A percentile compares a stretch with the other conserved stretches of the same genome.
Conservation (phyloP, 1,140 invertebrate genomes). For the Pachypeltis micranthus region DNA sequence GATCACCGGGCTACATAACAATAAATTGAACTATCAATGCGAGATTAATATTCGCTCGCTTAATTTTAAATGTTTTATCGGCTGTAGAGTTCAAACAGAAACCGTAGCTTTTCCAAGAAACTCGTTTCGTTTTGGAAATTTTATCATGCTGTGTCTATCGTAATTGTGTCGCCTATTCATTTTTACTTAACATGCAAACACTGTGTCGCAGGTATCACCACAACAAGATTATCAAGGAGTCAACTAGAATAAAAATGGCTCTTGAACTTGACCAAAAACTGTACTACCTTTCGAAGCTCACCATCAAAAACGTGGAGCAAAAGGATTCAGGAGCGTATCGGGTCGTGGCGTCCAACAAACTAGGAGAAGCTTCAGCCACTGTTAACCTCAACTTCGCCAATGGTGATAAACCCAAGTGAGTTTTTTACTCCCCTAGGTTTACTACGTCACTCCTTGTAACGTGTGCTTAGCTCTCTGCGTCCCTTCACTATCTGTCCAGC, state of each 20-base stretch:
- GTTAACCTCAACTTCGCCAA: conserved; percentile 91
- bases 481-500: too few relatives aligned
- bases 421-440: too few relatives aligned
- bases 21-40: too few relatives aligned
- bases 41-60: too few relatives aligned
- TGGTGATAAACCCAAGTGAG: conserved; percentile 59
- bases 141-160: too few relatives aligned
- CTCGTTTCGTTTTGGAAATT: not conserved
- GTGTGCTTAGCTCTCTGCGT: too few relatives aligned
- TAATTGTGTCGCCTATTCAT: too few relatives aligned
- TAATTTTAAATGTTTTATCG: too few relatives aligned
- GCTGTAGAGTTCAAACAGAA: too few relatives aligned
- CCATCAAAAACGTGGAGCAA: conserved; percentile 70
- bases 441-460: too few relatives aligned
- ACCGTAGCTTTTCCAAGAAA: not conserved
- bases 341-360: conserved; percentile 80
- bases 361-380: conserved; percentile 82
- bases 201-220: conserved; percentile 71
- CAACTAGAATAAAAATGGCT: conserved; percentile 61
- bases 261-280: conserved; percentile 74
- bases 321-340: conserved; percentile 86
- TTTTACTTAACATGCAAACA: not conserved
- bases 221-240: conserved; percentile 61
- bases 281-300: conserved; percentile 75
- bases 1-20: too few relatives aligned